Conservation (phyloP, 1,140 invertebrate genomes). For the Drosophila equinoxialis region DNA sequence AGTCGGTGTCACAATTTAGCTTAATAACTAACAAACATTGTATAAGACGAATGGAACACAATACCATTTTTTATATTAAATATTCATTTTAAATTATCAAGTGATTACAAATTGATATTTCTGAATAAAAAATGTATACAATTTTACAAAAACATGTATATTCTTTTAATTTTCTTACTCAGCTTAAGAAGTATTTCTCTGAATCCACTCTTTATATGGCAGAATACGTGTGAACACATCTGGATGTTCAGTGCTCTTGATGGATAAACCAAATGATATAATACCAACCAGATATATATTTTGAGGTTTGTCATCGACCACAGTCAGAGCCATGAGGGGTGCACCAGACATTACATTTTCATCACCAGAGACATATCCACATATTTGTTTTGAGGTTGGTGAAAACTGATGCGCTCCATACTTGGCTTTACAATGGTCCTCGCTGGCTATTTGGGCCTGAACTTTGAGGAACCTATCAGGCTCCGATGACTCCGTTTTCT, state of each 20-base stretch:
- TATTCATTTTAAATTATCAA: too few species aligned
- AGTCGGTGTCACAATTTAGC: too few species aligned
- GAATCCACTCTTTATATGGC: slow-evolving; percentile 4
- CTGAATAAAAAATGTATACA: too few species aligned
- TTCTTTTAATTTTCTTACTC: background rate
- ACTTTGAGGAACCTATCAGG: background rate
- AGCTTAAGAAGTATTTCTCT: background rate
- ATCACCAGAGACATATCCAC: slow-evolving; percentile 5
- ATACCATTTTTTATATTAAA: too few species aligned
- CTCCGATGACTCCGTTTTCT: background rate
- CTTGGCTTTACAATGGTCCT: background rate
- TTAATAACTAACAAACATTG: too few species aligned
- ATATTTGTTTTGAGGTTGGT: slow-evolving; percentile 14
- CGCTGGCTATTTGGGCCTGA: background rate
- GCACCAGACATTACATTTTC: slow-evolving; percentile 14
- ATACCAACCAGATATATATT: slow-evolving; percentile 22
- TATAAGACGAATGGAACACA: too few species aligned
- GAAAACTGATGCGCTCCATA: background rate
- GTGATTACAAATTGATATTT: too few species aligned
- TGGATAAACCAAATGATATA: background rate
- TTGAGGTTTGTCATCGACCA: slow-evolving; percentile 2
- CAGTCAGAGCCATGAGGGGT: slow-evolving; percentile 19
- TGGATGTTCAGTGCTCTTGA: background rate
- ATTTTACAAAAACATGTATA: too few species aligned
- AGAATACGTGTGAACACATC: slow-evolving; percentile 20